Evolutionary conservation across 2,888 invertebrate species (phyloP), one percentile per base, ranked within the genome.

Genomic region (Macrophya alboannulata): DNA sequence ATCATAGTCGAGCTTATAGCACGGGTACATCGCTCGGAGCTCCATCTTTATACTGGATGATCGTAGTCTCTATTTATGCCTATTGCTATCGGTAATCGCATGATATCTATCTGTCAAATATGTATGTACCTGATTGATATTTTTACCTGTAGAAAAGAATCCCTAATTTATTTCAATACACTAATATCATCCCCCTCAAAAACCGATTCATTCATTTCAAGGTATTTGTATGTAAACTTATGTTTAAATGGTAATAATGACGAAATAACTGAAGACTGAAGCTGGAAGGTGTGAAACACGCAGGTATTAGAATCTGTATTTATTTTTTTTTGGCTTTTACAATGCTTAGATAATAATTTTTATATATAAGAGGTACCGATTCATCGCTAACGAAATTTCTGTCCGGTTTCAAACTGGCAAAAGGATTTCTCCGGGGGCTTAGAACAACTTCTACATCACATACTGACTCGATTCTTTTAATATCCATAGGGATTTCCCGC

Each of bases 311-410:
- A 62, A 9, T 62, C 10, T 62, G 25, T 62, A 3, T 62, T 31
- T 55, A 55, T 55, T n/a, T 55, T n/a, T 55, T 6, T 6, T 6
- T 4, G 17, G 43, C 92, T 85, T 85, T 88, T 71, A 96, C 92
- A 86, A 96, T 94, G 89, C 95, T 94, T 87, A 95, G 94, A 92
- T 95, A 96, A 92, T 95, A 96, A 93, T 97, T 97, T 91, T 97
- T 97, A 90, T 96, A 97, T 90, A 97, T 95, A 85, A 97, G 93
- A 0, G 97, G 97, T 76, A 95, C 95, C 74, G 95, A 95, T 86
- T 97, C 96, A 89, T 97, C 97, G 8, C 96, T 96, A 17, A 97
- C 96, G 87, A 97, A 97, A 90, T 97, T 97, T 77, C 97, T 95
- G 88, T 97, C 96, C 0, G 97, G 97, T 87, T 96, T 95, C 0